Evolutionary conservation across 2,113 vertebrate genomes (phyloP).

Genomic region (Thunnus thynnus): DNA sequence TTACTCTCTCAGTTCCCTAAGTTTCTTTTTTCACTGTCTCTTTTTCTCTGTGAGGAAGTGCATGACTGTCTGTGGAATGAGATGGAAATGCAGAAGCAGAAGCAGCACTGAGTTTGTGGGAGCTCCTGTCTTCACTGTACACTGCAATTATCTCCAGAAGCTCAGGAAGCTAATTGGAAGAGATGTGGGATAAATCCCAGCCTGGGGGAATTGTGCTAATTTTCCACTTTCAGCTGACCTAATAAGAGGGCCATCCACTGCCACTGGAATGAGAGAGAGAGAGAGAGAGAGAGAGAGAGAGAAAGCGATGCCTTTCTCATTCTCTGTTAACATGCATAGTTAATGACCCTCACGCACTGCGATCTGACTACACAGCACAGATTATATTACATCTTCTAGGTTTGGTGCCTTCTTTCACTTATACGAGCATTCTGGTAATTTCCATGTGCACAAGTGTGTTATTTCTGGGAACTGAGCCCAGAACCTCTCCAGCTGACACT

Average conservation of each 20-base stretch:
- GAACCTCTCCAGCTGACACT: slow-evolving; percentile 55
- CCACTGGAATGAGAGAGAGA: slow-evolving; percentile 58
- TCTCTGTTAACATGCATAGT: slow-evolving; percentile 61
- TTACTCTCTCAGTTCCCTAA: slow-evolving; percentile 53
- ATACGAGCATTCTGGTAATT: slow-evolving; percentile 57
- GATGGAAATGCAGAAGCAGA: slow-evolving; percentile 47
- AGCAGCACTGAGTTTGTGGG: slow-evolving; percentile 53
- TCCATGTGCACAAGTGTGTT: slow-evolving; percentile 55
- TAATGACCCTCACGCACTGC: slow-evolving; percentile 57
- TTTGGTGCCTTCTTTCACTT: slow-evolving; percentile 33
- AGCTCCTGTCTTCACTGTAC: slow-evolving; percentile 72
- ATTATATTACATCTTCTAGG: slow-evolving; percentile 50
- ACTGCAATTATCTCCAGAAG: slow-evolving; percentile 79
- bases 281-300: slow-evolving; percentile 26
- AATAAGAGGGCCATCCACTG: slow-evolving; percentile 77
- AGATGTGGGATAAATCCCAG: slow-evolving; percentile 84
- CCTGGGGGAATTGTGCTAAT: slow-evolving; percentile 82
- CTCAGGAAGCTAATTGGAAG: slow-evolving; percentile 84
- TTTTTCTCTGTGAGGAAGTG: slow-evolving; percentile 45
- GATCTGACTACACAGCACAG: slow-evolving; percentile 40
- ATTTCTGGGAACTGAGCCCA: slow-evolving; percentile 73
- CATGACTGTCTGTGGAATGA: slow-evolving; percentile 49
- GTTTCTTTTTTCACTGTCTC: slow-evolving; percentile 36
- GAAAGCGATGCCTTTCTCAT: slow-evolving; percentile 39
- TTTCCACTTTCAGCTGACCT: slow-evolving; percentile 83